A percentile compares a stretch with the other conserved stretches of the same genome.
These are phyloP conservation scores for Alviniconcha marisindica DNA, from an alignment of 1,140 invertebrate species.

Conservation along the genomic window DNA sequence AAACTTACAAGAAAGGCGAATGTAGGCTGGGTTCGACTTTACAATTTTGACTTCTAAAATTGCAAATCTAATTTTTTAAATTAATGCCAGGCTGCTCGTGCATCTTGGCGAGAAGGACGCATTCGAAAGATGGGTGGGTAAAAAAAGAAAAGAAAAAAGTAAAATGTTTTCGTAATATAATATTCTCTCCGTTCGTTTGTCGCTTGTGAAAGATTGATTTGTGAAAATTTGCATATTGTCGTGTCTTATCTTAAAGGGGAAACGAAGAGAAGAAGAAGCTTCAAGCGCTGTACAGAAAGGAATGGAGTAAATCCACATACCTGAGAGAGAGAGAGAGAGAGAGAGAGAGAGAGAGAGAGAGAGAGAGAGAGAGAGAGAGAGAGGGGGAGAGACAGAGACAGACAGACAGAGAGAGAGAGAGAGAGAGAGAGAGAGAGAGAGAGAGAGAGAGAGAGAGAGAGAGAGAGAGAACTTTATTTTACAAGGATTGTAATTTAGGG, in stretches of 20 bases:
- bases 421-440: background rate
- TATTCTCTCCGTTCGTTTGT: too few species aligned
- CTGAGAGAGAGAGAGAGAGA: too few species aligned
- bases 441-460: background rate
- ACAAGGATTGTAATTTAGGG: too few species aligned
- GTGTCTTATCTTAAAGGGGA: too few species aligned
- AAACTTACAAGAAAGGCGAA: background rate
- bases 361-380: background rate
- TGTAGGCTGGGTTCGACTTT: background rate
- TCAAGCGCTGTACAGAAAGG: background rate
- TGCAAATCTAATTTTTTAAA: background rate
- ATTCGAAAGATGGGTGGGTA: too few species aligned
- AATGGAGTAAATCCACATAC: background rate
- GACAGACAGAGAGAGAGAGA: background rate
- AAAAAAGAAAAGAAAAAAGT: background rate
- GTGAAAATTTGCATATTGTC: too few species aligned
- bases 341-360: background rate
- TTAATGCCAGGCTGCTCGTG: too few species aligned
- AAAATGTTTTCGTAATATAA: too few species aligned
- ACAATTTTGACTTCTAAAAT: background rate
- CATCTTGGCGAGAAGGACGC: too few species aligned
- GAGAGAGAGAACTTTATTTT: too few species aligned
- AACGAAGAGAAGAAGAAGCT: background rate
- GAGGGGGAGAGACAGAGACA: background rate
- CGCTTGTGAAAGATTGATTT: too few species aligned